Percentiles rank a stretch among this genome's conserved stretches.
phyloP scores from a whole-genome alignment of 2,113 vertebrate species.

The Nanorana parkeri region DNA sequence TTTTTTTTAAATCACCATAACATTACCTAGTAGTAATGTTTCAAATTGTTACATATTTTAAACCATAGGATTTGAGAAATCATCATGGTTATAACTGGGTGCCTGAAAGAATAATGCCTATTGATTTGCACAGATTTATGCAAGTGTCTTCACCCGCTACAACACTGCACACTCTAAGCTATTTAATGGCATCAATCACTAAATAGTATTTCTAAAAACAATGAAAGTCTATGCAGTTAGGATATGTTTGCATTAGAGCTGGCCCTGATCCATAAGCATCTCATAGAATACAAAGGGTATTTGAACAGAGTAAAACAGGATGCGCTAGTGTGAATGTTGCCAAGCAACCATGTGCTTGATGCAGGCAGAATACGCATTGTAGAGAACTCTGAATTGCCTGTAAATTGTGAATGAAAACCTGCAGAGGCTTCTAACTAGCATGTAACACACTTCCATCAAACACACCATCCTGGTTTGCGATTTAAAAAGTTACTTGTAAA shows the following conservation, averaged over 20 bases:
- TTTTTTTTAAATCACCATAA: too few relatives aligned
- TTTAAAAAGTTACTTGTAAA: too few relatives aligned
- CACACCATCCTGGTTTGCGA: not conserved
- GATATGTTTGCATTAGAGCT: not conserved
- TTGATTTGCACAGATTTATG: too few relatives aligned
- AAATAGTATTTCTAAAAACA: too few relatives aligned
- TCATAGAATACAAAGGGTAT: slow-evolving; percentile 5
- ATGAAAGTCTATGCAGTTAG: not conserved
- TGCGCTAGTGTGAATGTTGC: not conserved
- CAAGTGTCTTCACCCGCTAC: too few relatives aligned
- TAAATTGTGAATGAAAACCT: slow-evolving; percentile 34
- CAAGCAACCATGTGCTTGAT: slow-evolving; percentile 16
- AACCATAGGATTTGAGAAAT: too few relatives aligned
- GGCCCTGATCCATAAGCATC: not conserved
- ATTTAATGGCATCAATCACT: too few relatives aligned
- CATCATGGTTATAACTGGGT: too few relatives aligned
- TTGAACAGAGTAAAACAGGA: not conserved
- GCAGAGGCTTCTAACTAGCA: not conserved
- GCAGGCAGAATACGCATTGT: not conserved
- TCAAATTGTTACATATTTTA: too few relatives aligned
- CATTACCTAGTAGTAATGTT: too few relatives aligned
- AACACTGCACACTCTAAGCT: too few relatives aligned
- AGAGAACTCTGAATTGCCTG: not conserved
- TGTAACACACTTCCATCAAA: not conserved
- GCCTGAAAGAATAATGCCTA: too few relatives aligned